Evolutionary conservation across 1,140 invertebrate genomes (phyloP).

Genomic region (Drosophila watanabei): DNA sequence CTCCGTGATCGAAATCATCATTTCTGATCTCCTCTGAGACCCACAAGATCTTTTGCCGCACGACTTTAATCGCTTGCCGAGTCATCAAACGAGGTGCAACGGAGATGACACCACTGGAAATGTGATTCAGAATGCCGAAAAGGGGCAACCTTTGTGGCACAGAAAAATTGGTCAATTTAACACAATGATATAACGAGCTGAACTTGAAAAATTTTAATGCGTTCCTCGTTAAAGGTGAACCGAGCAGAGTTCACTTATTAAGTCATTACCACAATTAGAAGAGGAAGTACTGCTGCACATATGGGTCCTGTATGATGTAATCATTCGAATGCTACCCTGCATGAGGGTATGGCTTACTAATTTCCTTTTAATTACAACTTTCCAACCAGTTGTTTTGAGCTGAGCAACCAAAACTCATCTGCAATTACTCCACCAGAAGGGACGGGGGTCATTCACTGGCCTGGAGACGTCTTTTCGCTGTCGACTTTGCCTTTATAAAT

Average conservation of each 20-base stretch:
- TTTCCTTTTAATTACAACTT: conserved; percentile 74
- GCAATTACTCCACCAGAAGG: conserved; percentile 60
- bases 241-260: conserved; percentile 51
- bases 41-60: conserved; percentile 21
- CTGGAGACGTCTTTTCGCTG: conserved; percentile 64
- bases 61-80: conserved; percentile 59
- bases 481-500: conserved; percentile 77
- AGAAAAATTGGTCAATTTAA: conserved; percentile 70
- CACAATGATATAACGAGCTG: conserved; percentile 69
- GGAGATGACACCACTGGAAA: conserved; percentile 73
- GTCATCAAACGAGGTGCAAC: conserved; percentile 77
- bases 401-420: conserved; percentile 46
- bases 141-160: conserved; percentile 14
- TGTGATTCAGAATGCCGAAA: conserved; percentile 26
- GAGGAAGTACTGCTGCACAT: conserved; percentile 54
- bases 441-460: conserved; percentile 4
- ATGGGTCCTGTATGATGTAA: conserved; percentile 26
- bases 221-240: conserved; percentile 11
- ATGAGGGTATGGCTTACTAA: conserved; percentile 61
- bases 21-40: conserved; percentile 19
- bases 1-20: conserved; percentile 41
- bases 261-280: conserved; percentile 69
- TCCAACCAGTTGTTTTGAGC: conserved; percentile 57
- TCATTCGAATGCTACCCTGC: background rate
- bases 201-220: conserved; percentile 46